Percentiles rank a stretch among this genome's conserved stretches.
phyloP scores from a whole-genome alignment of 37 sponge, comb jelly and placozoan genomes.

The Mnemiopsis leidyi region DNA sequence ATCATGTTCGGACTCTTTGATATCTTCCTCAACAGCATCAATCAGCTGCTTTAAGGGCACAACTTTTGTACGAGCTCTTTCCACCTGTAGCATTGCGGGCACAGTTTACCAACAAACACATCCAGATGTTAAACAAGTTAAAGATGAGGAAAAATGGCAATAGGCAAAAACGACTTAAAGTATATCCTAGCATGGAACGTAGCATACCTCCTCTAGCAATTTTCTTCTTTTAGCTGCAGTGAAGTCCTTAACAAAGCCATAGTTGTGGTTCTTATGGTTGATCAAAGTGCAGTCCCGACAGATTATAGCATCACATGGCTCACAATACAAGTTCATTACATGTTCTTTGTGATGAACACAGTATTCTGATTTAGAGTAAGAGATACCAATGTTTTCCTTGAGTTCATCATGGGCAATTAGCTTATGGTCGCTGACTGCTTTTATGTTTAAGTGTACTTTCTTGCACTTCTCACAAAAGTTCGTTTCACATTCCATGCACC shows the following conservation, averaged over 20 bases:
- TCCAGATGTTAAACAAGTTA: too few relatives aligned
- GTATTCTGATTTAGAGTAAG: background rate
- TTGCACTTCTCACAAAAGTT: slow-evolving; percentile 46
- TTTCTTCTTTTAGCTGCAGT: slow-evolving; percentile 8
- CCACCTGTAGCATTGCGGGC: too few relatives aligned
- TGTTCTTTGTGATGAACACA: background rate
- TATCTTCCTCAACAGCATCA: slow-evolving; percentile 18
- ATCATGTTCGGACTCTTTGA: slow-evolving; percentile 26
- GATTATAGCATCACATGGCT: slow-evolving; percentile 6
- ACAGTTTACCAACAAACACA: too few relatives aligned
- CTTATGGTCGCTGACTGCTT: slow-evolving; percentile 36
- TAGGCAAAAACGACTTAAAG: too few relatives aligned
- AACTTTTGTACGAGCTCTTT: background rate
- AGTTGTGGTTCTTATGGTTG: slow-evolving; percentile 5
- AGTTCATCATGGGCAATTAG: slow-evolving; percentile 1
- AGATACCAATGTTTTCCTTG: background rate
- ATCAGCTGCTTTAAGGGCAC: background rate
- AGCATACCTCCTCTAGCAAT: background rate
- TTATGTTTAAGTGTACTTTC: slow-evolving; percentile 40
- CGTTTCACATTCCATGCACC: slow-evolving; percentile 35
- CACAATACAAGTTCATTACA: slow-evolving; percentile 34
- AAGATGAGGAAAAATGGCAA: too few relatives aligned
- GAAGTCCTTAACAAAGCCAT: background rate
- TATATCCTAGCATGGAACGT: too few relatives aligned
- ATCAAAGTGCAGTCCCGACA: slow-evolving; percentile 43